phyloP scores from a whole-genome alignment of 2,113 vertebrate species.

The Hoplias malabaricus region DNA sequence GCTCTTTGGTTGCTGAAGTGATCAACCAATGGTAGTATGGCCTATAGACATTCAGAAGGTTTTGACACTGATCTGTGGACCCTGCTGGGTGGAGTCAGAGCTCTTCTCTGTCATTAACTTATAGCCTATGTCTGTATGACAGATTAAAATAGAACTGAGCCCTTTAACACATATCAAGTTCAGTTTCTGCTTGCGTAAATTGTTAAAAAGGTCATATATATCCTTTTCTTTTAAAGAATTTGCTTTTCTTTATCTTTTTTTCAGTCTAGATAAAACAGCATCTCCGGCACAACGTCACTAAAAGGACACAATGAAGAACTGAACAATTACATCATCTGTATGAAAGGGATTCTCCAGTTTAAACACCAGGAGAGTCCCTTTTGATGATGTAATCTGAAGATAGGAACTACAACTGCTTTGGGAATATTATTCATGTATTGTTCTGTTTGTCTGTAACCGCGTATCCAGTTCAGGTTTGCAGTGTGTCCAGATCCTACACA shows the following conservation, averaged over 20 bases:
- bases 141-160: constrained; percentile 23
- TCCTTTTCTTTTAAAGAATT: constrained; percentile 16
- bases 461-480: too few species aligned
- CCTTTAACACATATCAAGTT: constrained; percentile 13
- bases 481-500: too few species aligned
- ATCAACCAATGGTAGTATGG: constrained; percentile 37
- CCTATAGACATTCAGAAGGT: constrained; percentile 30
- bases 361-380: too few species aligned
- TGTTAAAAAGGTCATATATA: constrained; percentile 9
- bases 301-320: too few species aligned
- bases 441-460: too few species aligned
- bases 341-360: too few species aligned
- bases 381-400: too few species aligned
- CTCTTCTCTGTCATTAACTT: not conserved
- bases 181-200: not conserved
- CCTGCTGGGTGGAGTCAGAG: not conserved
- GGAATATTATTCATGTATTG: too few species aligned
- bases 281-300: too few species aligned
- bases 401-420: too few species aligned
- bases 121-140: constrained; percentile 6
- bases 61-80: not conserved
- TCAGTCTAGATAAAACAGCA: too few species aligned
- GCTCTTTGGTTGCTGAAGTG: constrained; percentile 37
- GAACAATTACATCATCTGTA: too few species aligned
- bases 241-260: not conserved